A percentile compares a stretch with the other conserved stretches of the same genome.
Evolutionary conservation across 1,140 invertebrate genomes (phyloP).

Genomic region (Campoletis sonorensis): DNA sequence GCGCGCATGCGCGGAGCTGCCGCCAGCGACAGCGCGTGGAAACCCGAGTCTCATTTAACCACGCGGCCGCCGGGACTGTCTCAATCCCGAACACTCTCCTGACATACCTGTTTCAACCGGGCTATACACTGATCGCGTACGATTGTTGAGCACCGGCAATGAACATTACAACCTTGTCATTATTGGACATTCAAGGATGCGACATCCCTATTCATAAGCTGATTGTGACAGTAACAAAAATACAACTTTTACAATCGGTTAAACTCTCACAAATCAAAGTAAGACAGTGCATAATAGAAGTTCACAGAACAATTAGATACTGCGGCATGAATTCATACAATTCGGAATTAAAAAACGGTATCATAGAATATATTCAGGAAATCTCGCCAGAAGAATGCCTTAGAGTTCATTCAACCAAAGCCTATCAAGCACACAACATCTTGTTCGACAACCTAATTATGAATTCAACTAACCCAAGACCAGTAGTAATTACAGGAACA

Average conservation of each 20-base stretch:
- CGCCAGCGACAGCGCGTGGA: too few relatives aligned
- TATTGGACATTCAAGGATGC: conserved; percentile 42
- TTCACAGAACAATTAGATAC: conserved; percentile 42
- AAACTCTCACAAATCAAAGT: conserved; percentile 14
- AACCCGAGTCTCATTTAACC: too few relatives aligned
- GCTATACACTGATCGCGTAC: too few relatives aligned
- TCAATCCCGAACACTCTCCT: too few relatives aligned
- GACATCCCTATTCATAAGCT: neutral
- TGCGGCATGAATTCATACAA: conserved; percentile 55
- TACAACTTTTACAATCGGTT: conserved; percentile 52
- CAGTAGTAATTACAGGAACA: neutral
- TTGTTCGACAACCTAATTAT: neutral
- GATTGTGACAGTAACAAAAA: neutral
- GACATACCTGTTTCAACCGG: too few relatives aligned
- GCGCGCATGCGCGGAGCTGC: too few relatives aligned
- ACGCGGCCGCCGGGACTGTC: too few relatives aligned
- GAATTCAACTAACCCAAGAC: conserved; percentile 12
- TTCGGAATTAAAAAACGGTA: conserved; percentile 16
- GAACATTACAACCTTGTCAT: conserved; percentile 31
- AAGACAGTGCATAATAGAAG: conserved; percentile 51
- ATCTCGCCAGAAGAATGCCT: neutral
- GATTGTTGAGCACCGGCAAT: too few relatives aligned
- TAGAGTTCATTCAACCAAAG: neutral
- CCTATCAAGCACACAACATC: neutral
- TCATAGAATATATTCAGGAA: neutral